These are phyloP conservation scores for Lophius americanus DNA, from an alignment of 2,797 vertebrate species.

Conservation along the genomic window DNA sequence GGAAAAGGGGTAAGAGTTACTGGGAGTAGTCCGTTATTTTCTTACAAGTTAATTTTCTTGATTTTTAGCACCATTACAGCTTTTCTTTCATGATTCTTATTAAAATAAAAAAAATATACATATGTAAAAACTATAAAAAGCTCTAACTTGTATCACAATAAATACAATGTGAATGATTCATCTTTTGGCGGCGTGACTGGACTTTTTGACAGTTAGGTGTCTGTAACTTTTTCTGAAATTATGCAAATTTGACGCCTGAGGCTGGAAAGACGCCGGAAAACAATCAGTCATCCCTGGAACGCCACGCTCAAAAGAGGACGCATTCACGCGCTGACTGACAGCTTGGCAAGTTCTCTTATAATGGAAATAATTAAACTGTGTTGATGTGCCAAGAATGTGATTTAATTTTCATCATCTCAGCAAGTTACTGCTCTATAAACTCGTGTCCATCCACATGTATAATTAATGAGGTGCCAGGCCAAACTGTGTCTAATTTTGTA, in stretches of 20 bases:
- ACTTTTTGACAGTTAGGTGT: not conserved
- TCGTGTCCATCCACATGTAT: not conserved
- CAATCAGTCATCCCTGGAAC: too few species aligned
- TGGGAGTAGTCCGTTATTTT: too few species aligned
- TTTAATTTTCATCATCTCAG: not conserved
- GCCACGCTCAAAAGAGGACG: not conserved
- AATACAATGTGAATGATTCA: not conserved
- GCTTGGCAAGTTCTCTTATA: not conserved
- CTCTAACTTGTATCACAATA: too few species aligned
- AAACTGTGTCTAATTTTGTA: not conserved
- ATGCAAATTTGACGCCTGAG: too few species aligned
- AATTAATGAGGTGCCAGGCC: not conserved
- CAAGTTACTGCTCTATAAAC: not conserved
- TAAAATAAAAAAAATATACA: too few species aligned
- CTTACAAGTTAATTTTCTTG: too few species aligned
- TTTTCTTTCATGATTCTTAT: too few species aligned
- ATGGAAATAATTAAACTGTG: not conserved
- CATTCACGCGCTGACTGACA: conserved; percentile 11
- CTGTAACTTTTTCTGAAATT: not conserved
- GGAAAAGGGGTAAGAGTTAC: too few species aligned
- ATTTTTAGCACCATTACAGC: too few species aligned
- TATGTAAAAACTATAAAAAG: too few species aligned
- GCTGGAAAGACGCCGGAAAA: too few species aligned
- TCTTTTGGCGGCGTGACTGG: not conserved
- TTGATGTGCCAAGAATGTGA: conserved; percentile 8